Base-by-base conservation (phyloP, 2,113 vertebrate genomes). In the Leuciscus idus region DNA sequence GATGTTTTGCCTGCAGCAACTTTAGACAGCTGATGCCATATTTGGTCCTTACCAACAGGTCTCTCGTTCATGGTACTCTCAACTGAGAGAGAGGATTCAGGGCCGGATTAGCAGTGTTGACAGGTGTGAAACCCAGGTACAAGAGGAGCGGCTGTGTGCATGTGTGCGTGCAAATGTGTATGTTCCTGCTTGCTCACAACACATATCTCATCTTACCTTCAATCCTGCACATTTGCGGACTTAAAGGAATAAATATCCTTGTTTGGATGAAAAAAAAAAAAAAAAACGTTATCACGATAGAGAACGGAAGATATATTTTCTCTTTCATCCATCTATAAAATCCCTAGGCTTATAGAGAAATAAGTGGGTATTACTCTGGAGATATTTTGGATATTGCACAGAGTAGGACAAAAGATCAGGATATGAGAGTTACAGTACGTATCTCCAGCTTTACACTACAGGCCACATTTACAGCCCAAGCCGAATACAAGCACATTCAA, bases 1-100 rank as follows among this genome's bases (percentile, higher is more conserved):
- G 85, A 84, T 83, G 55, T 73, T 83, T 84, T 84, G 85, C 70
- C 85, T 89, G 77, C 78, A 77, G 87, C 78, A 83, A 50, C 61
- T 72, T 61, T 48, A 74, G 68, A 81, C 68, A 81, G 73, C 79
- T 85, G 79, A 83, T 78, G 83, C 81, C 77, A 72, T 90, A 87
- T 88, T 78, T 48, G 83, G 62, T 80, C 55, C 75, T 83, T 13
- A 74, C 30, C 86, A 85, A 79, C 86, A 89, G 79, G 64, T 83
- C 78, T 50, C 13, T 39, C 46, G 50, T 87, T 89, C 85, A 83
- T 50, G 76, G 52, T 79, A 15, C 73, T 87, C 62, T 83, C 48
- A 70, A 79, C 64, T 36, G 66, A 73, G 81, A 84, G 13, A 0
- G 64, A 57, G 50, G 84, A 70, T 76, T 85, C 57, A 43, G 80